Percentiles rank a stretch among this genome's conserved stretches.
These are phyloP conservation scores for Podilymbus podiceps DNA, from an alignment of 2,113 vertebrate genomes.

Conservation along the genomic window DNA sequence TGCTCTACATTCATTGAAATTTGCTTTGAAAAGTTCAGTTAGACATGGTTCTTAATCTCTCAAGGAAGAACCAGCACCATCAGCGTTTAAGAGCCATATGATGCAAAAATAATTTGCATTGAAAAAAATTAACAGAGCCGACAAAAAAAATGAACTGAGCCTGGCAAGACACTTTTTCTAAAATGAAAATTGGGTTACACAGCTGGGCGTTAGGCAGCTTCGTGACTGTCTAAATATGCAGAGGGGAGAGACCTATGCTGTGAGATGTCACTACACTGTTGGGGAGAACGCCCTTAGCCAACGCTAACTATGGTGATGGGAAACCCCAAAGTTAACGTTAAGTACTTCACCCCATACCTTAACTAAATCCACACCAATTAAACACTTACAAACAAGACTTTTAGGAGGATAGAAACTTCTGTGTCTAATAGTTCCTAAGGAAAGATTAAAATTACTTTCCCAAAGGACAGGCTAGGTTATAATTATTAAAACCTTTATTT, in stretches of 20 bases:
- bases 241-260: neutral
- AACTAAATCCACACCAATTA: neutral
- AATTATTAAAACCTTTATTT: neutral
- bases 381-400: neutral
- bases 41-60: neutral
- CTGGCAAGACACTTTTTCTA: neutral
- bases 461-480: neutral
- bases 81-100: neutral
- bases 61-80: neutral
- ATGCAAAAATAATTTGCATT: neutral
- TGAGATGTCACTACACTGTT: neutral
- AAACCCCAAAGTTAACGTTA: neutral
- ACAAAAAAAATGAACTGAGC: neutral
- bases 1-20: fast-evolving
- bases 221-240: neutral
- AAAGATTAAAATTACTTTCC: neutral
- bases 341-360: neutral
- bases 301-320: neutral
- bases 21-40: neutral
- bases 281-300: fast-evolving
- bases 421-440: neutral
- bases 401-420: neutral
- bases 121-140: neutral
- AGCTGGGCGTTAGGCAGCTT: neutral
- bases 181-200: neutral